Conservation (phyloP, 2,888 invertebrate genomes). For the Pegoplata infirma region DNA sequence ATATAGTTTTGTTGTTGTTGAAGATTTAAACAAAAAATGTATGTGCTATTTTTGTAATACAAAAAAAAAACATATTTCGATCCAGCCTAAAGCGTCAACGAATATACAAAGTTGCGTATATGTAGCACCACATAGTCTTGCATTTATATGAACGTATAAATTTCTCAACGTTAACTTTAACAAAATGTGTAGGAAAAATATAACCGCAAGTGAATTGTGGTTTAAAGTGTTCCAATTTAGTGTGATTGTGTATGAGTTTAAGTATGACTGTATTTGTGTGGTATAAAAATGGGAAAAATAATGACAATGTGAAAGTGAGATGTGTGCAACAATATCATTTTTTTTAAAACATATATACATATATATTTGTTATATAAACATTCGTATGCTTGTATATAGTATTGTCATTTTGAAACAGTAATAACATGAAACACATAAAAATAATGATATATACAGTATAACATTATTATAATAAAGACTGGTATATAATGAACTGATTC, state of each 20-base stretch:
- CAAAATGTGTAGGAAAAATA: not conserved
- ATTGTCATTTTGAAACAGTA: not conserved
- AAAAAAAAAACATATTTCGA: too few species aligned
- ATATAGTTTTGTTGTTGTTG: too few species aligned
- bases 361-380: not conserved
- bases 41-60: too few species aligned
- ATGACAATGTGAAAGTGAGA: conserved; percentile 39
- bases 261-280: too few species aligned
- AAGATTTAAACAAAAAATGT: too few species aligned
- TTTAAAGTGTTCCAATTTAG: conserved; percentile 55
- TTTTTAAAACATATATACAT: not conserved
- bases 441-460: conserved; percentile 9
- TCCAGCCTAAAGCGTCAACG: too few species aligned
- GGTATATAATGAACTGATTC: not conserved
- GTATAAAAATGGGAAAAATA: conserved; percentile 11
- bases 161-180: not conserved
- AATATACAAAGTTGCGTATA: too few species aligned
- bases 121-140: not conserved
- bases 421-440: not conserved
- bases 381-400: not conserved
- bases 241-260: not conserved
- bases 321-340: conserved; percentile 24
- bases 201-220: conserved; percentile 57
- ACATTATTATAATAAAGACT: not conserved
- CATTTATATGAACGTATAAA: not conserved